These are phyloP conservation scores for Tarsius wallacei DNA, from an alignment of 2,797 vertebrate genomes.

Conservation along the genomic window DNA sequence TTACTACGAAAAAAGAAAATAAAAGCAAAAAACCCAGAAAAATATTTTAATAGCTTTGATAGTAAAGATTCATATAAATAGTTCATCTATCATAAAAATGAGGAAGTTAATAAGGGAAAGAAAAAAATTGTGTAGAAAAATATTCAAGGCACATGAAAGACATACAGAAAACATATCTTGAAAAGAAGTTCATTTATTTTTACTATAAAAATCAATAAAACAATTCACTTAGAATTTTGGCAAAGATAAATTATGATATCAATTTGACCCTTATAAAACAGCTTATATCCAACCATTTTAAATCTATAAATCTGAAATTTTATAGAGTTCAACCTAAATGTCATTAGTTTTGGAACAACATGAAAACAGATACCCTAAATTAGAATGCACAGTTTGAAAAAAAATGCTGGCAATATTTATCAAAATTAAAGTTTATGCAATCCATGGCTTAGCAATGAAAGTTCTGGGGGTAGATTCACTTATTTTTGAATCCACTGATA, in stretches of 20 bases:
- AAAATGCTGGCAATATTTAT: background rate
- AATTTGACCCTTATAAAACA: background rate
- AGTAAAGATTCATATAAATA: background rate
- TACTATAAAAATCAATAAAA: background rate
- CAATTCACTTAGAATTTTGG: background rate
- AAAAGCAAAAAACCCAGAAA: background rate
- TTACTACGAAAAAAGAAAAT: background rate
- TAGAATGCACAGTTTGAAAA: background rate
- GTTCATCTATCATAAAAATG: constrained; percentile 4
- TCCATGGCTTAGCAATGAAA: background rate
- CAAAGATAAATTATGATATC: constrained; percentile 2
- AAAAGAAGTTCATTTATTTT: constrained; percentile 31
- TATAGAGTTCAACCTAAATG: background rate
- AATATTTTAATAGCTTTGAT: background rate
- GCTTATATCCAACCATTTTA: background rate
- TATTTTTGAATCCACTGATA: background rate
- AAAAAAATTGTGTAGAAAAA: background rate
- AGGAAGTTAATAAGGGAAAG: background rate
- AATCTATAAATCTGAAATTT: background rate
- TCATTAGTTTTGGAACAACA: background rate
- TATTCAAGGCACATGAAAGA: background rate
- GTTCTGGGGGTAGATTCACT: background rate
- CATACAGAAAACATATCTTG: background rate
- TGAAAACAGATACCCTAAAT: background rate
- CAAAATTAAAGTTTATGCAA: background rate